Percentiles rank a stretch among this genome's conserved stretches.
phyloP scores from a whole-genome alignment of 1,140 invertebrate species.

The Chlorops oryzae region DNA sequence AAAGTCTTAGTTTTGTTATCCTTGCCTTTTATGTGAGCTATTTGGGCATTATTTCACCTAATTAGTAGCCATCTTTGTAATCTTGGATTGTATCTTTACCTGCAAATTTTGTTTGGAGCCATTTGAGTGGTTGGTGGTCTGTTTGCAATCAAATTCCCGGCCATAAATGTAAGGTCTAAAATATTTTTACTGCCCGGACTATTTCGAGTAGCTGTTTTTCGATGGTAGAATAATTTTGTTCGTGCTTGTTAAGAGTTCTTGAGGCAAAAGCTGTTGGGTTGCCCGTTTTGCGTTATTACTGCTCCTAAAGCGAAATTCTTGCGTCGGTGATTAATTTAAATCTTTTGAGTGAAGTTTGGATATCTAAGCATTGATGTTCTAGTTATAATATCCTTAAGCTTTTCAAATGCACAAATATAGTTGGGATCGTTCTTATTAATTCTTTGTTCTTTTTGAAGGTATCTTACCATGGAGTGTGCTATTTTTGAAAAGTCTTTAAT shows the following conservation, averaged over 20 bases:
- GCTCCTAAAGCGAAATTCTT: slow-evolving; percentile 15
- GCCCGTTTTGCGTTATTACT: slow-evolving; percentile 19
- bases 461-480: too few relatives aligned
- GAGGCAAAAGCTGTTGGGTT: slow-evolving; percentile 44
- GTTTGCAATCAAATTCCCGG: too few relatives aligned
- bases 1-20: slow-evolving; percentile 5
- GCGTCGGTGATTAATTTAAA: slow-evolving; percentile 10
- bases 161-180: slow-evolving; percentile 48
- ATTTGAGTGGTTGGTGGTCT: slow-evolving; percentile 28
- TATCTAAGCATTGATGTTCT: slow-evolving; percentile 21
- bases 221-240: slow-evolving; percentile 43
- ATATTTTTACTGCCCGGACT: slow-evolving; percentile 46
- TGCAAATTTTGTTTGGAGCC: slow-evolving; percentile 6
- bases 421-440: too few relatives aligned
- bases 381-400: too few relatives aligned
- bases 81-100: slow-evolving; percentile 8
- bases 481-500: too few relatives aligned
- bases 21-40: slow-evolving; percentile 8
- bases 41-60: slow-evolving; percentile 8
- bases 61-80: slow-evolving; percentile 9
- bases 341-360: slow-evolving; percentile 18
- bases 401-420: too few relatives aligned
- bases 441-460: too few relatives aligned
- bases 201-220: slow-evolving; percentile 49
- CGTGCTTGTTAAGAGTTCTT: slow-evolving; percentile 32